Evolutionary conservation across 2,888 invertebrate genomes (phyloP).

Genomic region (Xestia sexstrigata): DNA sequence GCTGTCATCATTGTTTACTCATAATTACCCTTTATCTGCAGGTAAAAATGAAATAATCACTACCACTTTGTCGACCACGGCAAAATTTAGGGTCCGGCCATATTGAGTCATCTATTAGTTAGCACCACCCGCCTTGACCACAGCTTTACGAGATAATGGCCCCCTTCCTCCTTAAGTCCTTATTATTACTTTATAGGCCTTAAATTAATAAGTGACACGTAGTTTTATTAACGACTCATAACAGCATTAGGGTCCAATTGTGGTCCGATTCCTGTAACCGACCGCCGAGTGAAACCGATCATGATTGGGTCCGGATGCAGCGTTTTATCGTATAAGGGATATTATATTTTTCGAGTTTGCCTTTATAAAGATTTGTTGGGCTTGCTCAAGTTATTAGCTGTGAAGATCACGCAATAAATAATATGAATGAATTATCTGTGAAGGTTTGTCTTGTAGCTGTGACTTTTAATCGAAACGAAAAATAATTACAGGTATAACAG

Average conservation of each 20-base stretch:
- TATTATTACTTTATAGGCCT: constrained; percentile 15
- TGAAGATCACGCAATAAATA: background rate
- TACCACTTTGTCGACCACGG: background rate
- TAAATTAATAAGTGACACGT: constrained; percentile 61
- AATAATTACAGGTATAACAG: too few species aligned
- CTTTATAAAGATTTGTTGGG: background rate
- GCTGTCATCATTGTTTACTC: background rate
- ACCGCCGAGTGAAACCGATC: constrained; percentile 21
- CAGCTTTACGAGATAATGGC: constrained; percentile 31
- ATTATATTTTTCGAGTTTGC: constrained; percentile 9
- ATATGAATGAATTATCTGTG: background rate
- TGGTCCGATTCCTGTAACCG: constrained; percentile 33
- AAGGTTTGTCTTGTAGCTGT: background rate
- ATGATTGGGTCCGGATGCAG: constrained; percentile 22
- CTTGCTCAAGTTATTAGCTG: background rate
- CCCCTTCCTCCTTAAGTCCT: constrained; percentile 23
- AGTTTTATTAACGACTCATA: constrained; percentile 44
- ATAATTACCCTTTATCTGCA: too few species aligned
- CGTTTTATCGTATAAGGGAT: background rate
- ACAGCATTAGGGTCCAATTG: constrained; percentile 42
- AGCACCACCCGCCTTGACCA: background rate
- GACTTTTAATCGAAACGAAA: background rate
- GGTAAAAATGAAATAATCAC: constrained; percentile 1
- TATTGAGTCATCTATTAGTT: constrained; percentile 20
- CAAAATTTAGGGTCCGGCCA: background rate